Evolutionary conservation across 2,797 vertebrate species (phyloP).

Genomic region (Aulostomus chinensis): DNA sequence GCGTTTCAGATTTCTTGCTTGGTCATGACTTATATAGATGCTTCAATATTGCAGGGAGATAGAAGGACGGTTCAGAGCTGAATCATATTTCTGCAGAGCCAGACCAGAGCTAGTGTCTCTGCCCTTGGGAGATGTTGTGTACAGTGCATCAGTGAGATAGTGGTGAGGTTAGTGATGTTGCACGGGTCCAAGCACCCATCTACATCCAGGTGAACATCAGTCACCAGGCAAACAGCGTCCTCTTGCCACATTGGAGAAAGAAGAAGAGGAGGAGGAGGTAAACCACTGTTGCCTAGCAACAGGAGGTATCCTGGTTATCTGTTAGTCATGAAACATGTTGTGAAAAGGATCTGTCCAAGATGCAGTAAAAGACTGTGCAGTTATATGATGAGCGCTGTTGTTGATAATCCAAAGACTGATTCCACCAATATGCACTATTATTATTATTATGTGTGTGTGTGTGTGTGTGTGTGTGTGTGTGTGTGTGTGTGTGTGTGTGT

Average conservation of each 20-base stretch:
- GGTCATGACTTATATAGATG: constrained; percentile 14
- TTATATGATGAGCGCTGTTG: constrained; percentile 8
- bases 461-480: constrained; percentile 6
- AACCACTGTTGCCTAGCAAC: constrained; percentile 77
- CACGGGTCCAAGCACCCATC: constrained; percentile 21
- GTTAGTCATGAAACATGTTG: constrained; percentile 58
- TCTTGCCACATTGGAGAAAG: constrained; percentile 67
- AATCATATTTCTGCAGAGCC: constrained; percentile 3
- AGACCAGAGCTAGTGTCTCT: constrained; percentile 9
- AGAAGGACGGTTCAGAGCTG: neutral
- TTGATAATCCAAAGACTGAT: neutral
- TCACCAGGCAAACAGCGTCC: constrained; percentile 36
- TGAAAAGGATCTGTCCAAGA: constrained; percentile 23
- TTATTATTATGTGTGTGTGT: neutral
- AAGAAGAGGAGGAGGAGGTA: constrained; percentile 26
- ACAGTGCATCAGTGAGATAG: neutral
- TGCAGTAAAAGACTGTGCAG: constrained; percentile 16
- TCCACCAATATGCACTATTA: neutral
- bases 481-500: constrained; percentile 7
- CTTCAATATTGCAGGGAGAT: neutral
- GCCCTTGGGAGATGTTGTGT: neutral
- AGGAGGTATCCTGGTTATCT: constrained; percentile 53
- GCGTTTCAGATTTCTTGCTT: constrained; percentile 15
- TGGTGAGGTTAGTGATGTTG: neutral
- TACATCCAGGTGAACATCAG: constrained; percentile 28